Evolutionary conservation across 1,140 invertebrate species (phyloP).

Genomic region (Drosophila bocqueti): DNA sequence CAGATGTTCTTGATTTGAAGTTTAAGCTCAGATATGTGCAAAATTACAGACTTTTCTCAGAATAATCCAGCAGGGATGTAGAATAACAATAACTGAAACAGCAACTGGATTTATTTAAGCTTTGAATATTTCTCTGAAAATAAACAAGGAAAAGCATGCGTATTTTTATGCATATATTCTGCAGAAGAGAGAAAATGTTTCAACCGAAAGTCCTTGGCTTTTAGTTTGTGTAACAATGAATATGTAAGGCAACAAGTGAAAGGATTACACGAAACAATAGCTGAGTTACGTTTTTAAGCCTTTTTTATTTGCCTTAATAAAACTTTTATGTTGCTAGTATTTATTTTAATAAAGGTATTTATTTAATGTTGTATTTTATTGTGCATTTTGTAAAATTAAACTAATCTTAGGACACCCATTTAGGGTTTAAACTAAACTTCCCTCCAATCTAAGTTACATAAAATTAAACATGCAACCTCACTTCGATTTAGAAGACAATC

Average conservation of each 20-base stretch:
- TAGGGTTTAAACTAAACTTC: too few relatives aligned
- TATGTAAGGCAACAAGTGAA: not conserved
- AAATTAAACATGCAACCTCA: not conserved
- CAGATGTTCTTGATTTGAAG: conserved; percentile 11
- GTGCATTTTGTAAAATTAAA: too few relatives aligned
- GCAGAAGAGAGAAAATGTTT: not conserved
- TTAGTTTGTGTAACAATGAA: not conserved
- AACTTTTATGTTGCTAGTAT: too few relatives aligned
- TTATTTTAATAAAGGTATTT: too few relatives aligned
- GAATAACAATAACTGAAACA: not conserved
- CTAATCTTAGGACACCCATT: too few relatives aligned
- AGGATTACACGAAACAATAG: not conserved
- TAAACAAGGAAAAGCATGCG: not conserved
- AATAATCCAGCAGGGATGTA: not conserved
- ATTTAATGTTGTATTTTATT: too few relatives aligned
- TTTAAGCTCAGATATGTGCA: not conserved
- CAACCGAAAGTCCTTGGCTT: not conserved
- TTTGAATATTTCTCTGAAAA: not conserved
- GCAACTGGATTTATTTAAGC: not conserved
- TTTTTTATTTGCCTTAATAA: too few relatives aligned
- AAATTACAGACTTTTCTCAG: not conserved
- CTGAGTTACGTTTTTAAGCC: not conserved
- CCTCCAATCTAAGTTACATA: not conserved
- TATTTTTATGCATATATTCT: not conserved
- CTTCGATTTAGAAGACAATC: conserved; percentile 1